Percentiles rank a stretch among this genome's conserved stretches.
These are phyloP conservation scores for Macropus fuliginosus DNA, from an alignment of 2,797 vertebrate species.

Conservation along the genomic window DNA sequence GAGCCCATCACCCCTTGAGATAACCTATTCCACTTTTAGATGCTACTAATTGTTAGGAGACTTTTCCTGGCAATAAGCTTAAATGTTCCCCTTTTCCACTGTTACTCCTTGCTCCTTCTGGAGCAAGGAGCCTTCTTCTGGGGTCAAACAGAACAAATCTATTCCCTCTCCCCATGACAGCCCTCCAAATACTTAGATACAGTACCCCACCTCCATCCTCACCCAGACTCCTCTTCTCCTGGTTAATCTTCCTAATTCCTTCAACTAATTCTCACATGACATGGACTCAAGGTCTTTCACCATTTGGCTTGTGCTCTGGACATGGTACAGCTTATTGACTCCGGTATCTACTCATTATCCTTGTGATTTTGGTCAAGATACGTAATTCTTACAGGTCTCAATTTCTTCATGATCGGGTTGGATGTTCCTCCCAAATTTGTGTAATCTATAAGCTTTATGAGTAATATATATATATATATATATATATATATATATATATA, in stretches of 20 bases:
- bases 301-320: neutral
- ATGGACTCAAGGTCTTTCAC: neutral
- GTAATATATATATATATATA: neutral
- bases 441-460: neutral
- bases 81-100: neutral
- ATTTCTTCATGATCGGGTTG: neutral
- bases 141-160: neutral
- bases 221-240: neutral
- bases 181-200: neutral
- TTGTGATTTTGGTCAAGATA: neutral
- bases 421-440: neutral
- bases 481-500: too few species aligned
- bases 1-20: neutral
- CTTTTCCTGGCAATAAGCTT: neutral
- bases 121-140: neutral
- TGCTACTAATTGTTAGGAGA: neutral
- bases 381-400: neutral
- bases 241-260: neutral
- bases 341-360: neutral
- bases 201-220: neutral
- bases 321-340: constrained; percentile 2
- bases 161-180: neutral
- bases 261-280: neutral
- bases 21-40: neutral
- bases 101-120: neutral